A percentile compares a stretch with the other conserved stretches of the same genome.
phyloP scores from a whole-genome alignment of 1,140 invertebrate genomes.

The Drosophila tristis region DNA sequence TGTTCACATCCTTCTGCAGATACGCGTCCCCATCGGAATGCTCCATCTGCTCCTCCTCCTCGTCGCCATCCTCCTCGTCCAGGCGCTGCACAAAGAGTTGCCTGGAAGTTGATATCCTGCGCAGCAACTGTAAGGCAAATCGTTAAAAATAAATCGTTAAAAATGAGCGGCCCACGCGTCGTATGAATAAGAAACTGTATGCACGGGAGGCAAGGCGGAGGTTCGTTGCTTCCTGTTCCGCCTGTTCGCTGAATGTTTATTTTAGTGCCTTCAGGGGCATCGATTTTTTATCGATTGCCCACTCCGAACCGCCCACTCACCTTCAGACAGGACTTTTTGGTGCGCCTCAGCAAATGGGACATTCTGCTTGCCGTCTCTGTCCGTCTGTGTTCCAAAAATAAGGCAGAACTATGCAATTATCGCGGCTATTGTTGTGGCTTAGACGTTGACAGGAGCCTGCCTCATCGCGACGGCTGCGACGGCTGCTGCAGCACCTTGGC shows the following conservation, averaged over 20 bases:
- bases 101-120: slow-evolving; percentile 73
- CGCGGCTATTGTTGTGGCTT: slow-evolving; percentile 25
- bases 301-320: slow-evolving; percentile 44
- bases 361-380: slow-evolving; percentile 42
- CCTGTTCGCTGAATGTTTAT: slow-evolving; percentile 10
- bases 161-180: slow-evolving; percentile 10
- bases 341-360: slow-evolving; percentile 80
- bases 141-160: not conserved
- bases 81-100: slow-evolving; percentile 74
- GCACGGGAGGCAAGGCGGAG: not conserved
- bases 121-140: slow-evolving; percentile 61
- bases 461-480: slow-evolving; percentile 39
- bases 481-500: slow-evolving; percentile 63
- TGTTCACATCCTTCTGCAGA: slow-evolving; percentile 29
- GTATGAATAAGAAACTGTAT: slow-evolving; percentile 31
- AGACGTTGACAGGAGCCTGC: slow-evolving; percentile 24
- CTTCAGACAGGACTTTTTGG: slow-evolving; percentile 82
- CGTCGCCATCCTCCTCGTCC: slow-evolving; percentile 68
- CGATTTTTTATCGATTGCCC: slow-evolving; percentile 72
- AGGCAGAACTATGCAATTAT: slow-evolving; percentile 33
- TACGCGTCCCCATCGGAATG: slow-evolving; percentile 5
- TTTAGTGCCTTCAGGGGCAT: slow-evolving; percentile 32
- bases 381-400: slow-evolving; percentile 18
- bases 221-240: too few species aligned
- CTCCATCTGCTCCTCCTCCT: slow-evolving; percentile 29